Conservation (phyloP, 2,113 vertebrate genomes). For the Brienomyrus longianalis region DNA sequence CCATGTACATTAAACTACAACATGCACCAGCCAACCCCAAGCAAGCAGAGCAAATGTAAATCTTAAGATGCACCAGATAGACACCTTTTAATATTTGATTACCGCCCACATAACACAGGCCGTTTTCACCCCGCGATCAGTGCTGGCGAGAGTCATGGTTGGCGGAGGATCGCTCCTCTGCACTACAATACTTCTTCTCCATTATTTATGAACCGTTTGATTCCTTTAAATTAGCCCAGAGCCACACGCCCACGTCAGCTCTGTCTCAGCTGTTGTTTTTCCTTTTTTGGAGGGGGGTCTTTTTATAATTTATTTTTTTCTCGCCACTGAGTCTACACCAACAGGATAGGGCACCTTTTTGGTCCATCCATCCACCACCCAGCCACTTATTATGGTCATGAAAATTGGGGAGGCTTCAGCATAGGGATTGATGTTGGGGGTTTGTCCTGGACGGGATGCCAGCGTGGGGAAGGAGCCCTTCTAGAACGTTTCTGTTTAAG, state of each 20-base stretch:
- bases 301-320: neutral
- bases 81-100: neutral
- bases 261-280: slow-evolving; percentile 40
- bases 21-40: slow-evolving; percentile 11
- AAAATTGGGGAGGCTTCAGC: neutral
- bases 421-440: neutral
- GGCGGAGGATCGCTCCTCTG: slow-evolving; percentile 63
- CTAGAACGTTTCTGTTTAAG: neutral
- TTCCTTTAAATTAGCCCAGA: slow-evolving; percentile 61
- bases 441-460: neutral
- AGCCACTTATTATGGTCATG: neutral
- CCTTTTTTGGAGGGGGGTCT: neutral
- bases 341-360: neutral
- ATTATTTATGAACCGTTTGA: slow-evolving; percentile 56
- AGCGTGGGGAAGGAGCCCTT: too few species aligned
- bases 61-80: neutral
- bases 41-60: neutral
- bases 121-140: neutral
- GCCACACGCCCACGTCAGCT: slow-evolving; percentile 57
- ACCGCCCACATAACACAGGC: neutral
- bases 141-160: slow-evolving; percentile 45
- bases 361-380: neutral
- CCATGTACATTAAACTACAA: neutral
- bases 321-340: neutral
- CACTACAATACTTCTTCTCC: slow-evolving; percentile 58